phyloP scores from a whole-genome alignment of 2,113 vertebrate genomes.

The Bubalus kerabau region DNA sequence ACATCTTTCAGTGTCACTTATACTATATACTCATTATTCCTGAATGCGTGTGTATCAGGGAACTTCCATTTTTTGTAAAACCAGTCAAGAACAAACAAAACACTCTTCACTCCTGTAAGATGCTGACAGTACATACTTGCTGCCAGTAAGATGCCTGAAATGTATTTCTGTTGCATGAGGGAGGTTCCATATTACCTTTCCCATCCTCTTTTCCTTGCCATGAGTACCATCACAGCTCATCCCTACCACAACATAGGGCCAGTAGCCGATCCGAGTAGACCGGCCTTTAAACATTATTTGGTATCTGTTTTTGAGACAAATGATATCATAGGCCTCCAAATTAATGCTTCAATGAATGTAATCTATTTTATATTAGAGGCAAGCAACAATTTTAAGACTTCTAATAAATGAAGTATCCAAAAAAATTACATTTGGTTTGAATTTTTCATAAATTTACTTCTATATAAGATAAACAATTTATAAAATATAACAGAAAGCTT shows the following conservation, averaged over 20 bases:
- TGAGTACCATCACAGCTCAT: background rate
- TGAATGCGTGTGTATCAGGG: constrained; percentile 3
- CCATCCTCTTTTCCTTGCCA: background rate
- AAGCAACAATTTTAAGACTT: constrained; percentile 14
- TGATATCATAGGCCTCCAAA: background rate
- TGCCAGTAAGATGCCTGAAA: background rate
- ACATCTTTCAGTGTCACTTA: constrained; percentile 11
- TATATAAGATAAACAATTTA: background rate
- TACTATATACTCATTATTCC: constrained; percentile 12
- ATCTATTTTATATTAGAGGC: background rate
- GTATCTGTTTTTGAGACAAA: background rate
- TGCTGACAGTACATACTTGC: background rate
- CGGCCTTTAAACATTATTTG: background rate
- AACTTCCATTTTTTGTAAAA: constrained; percentile 33
- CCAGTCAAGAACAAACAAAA: background rate
- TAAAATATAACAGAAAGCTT: background rate
- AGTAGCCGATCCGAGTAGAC: background rate
- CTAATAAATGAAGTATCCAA: background rate
- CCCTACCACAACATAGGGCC: background rate
- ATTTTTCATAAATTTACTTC: constrained; percentile 29
- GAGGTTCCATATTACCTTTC: background rate
- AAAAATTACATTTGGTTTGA: background rate
- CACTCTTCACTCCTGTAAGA: background rate
- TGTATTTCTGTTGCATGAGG: background rate
- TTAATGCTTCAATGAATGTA: background rate